phyloP scores from a whole-genome alignment of 1,140 invertebrate species.

The Zeugodacus cucurbitae region DNA sequence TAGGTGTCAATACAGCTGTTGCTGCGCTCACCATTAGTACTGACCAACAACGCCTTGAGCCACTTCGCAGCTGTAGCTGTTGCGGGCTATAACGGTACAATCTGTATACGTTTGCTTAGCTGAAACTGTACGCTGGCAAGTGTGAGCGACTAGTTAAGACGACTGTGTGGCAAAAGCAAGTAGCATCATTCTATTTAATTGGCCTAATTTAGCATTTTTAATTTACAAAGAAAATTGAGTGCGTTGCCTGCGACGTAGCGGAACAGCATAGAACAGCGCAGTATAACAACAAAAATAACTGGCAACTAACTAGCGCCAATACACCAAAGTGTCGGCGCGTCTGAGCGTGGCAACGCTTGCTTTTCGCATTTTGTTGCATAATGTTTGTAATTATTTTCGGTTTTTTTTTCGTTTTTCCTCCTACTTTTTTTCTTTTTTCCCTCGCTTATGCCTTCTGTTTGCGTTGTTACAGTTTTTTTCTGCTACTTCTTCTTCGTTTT shows the following conservation, averaged over 20 bases:
- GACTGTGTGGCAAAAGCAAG: background rate
- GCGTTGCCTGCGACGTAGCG: background rate
- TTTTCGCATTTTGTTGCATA: background rate
- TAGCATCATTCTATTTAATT: constrained; percentile 44
- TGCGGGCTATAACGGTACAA: too few species aligned
- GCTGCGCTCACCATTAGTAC: background rate
- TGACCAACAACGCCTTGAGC: too few species aligned
- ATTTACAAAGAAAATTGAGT: constrained; percentile 45
- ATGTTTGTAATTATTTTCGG: background rate
- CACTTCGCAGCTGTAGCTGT: background rate
- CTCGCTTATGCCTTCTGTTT: background rate
- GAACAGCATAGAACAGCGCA: background rate
- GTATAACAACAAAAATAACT: background rate
- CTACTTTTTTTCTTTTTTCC: background rate
- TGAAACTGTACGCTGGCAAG: background rate
- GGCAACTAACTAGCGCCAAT: background rate
- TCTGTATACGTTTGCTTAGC: too few species aligned
- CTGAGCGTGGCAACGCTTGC: background rate
- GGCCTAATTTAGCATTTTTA: constrained; percentile 48
- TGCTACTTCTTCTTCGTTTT: background rate
- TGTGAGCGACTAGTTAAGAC: background rate
- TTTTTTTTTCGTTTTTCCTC: background rate
- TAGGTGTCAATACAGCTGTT: constrained; percentile 19
- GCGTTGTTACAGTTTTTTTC: background rate
- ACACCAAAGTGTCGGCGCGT: background rate